Conservation (phyloP, 2,797 vertebrate genomes). For the Sebastiscus tertius region DNA sequence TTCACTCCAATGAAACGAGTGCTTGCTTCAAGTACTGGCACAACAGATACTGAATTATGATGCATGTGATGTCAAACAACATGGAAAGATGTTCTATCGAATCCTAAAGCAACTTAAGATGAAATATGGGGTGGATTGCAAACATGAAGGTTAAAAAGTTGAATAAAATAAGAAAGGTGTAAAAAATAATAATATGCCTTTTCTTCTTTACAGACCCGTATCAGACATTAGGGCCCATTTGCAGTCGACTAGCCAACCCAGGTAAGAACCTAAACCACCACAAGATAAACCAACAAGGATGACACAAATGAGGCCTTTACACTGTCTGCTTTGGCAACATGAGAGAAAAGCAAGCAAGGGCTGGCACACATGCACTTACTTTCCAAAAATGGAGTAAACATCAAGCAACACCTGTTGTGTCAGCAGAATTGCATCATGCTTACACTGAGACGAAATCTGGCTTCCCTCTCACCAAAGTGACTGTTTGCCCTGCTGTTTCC, state of each 20-base stretch:
- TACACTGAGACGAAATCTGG: conserved; percentile 56
- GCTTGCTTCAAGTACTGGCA: not conserved
- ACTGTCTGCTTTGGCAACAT: conserved; percentile 74
- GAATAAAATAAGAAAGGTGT: not conserved
- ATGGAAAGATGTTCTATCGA: not conserved
- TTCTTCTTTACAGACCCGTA: conserved; percentile 83
- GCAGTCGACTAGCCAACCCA: conserved; percentile 89
- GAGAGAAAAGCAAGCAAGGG: conserved; percentile 31
- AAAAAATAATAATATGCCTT: not conserved
- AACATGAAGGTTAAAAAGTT: not conserved
- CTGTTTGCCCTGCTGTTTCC: conserved; percentile 82
- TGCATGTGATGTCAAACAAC: not conserved
- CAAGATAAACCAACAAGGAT: conserved; percentile 1
- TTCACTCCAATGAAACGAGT: not conserved
- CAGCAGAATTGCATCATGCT: conserved; percentile 46
- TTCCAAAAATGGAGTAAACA: conserved; percentile 42
- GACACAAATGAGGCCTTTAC: conserved; percentile 82
- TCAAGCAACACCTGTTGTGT: conserved; percentile 51
- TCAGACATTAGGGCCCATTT: conserved; percentile 87
- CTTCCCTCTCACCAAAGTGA: conserved; percentile 72
- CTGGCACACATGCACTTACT: conserved; percentile 15
- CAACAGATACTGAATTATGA: not conserved
- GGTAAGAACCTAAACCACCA: conserved; percentile 72
- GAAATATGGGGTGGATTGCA: not conserved
- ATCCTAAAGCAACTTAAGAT: not conserved